Conservation (phyloP, 35 echinoderm and acorn worm species). For the Strongylocentrotus purpuratus region DNA sequence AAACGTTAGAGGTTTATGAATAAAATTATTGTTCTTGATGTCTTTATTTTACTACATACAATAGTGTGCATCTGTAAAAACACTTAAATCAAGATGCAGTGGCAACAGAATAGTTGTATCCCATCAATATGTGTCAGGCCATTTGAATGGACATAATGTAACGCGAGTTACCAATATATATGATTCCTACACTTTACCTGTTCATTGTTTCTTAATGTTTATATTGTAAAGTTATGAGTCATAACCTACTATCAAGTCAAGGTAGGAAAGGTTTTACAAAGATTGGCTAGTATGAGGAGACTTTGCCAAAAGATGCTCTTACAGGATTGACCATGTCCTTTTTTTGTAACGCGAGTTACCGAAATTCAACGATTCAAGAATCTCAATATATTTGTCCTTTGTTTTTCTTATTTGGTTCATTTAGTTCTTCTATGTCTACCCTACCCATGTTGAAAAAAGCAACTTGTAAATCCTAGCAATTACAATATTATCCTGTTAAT, state of each 20-base stretch:
- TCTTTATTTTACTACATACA: conserved; percentile 5
- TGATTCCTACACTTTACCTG: conserved; percentile 21
- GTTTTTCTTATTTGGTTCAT: conserved; percentile 1
- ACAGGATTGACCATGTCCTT: no score
- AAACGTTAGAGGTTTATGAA: neutral
- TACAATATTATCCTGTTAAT: neutral
- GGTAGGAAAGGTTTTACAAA: conserved; percentile 31
- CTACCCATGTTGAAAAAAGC: neutral
- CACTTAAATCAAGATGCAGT: no score
- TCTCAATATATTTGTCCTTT: conserved; percentile 24
- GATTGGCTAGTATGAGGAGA: no score
- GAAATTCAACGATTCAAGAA: conserved; percentile 20
- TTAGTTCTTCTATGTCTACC: neutral
- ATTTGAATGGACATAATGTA: neutral
- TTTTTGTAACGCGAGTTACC: no score
- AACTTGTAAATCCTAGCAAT: neutral
- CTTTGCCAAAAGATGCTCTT: no score
- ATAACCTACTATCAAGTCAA: conserved; percentile 44
- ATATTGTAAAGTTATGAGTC: conserved; percentile 17
- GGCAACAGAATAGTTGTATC: conserved; percentile 16
- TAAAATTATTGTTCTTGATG: neutral
- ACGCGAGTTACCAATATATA: no score
- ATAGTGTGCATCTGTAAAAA: neutral
- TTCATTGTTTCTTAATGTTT: conserved; percentile 26
- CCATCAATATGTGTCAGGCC: conserved; percentile 15